Evolutionary conservation across 2,113 vertebrate genomes (phyloP).

Genomic region (Delphinapterus leucas): DNA sequence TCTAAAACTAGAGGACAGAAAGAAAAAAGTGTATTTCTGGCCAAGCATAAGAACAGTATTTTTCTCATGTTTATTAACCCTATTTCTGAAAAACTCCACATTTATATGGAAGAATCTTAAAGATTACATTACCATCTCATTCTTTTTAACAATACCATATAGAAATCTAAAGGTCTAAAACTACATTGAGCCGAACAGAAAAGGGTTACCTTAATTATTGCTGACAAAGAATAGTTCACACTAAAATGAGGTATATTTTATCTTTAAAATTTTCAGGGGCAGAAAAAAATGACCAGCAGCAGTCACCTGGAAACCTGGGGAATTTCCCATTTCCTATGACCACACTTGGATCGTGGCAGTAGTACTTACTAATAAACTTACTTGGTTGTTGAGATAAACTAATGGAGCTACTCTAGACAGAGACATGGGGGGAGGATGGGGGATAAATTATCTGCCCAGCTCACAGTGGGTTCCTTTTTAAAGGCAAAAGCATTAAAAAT

Average conservation of each 20-base stretch:
- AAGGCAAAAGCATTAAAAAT: conserved; percentile 39
- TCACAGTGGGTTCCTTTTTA: conserved; percentile 5
- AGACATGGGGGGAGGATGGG: background rate
- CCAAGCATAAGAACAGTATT: background rate
- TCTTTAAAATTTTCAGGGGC: background rate
- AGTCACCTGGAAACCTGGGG: conserved; percentile 28
- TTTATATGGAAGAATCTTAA: background rate
- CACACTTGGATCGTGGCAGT: background rate
- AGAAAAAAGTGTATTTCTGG: background rate
- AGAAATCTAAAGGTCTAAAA: background rate
- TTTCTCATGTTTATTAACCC: background rate
- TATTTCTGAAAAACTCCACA: conserved; percentile 13
- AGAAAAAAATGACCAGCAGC: conserved; percentile 36
- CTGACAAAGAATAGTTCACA: conserved; percentile 23
- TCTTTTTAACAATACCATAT: background rate
- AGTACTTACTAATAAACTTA: conserved; percentile 10
- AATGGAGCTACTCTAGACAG: background rate
- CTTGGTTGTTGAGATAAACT: background rate
- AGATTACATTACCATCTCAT: background rate
- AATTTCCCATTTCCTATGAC: conserved; percentile 32
- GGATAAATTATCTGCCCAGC: background rate
- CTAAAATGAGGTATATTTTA: background rate
- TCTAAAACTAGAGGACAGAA: background rate
- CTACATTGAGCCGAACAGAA: background rate
- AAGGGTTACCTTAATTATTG: background rate